Evolutionary conservation across 2,797 vertebrate species (phyloP).

Genomic region (Pseudochaenichthys georgianus): DNA sequence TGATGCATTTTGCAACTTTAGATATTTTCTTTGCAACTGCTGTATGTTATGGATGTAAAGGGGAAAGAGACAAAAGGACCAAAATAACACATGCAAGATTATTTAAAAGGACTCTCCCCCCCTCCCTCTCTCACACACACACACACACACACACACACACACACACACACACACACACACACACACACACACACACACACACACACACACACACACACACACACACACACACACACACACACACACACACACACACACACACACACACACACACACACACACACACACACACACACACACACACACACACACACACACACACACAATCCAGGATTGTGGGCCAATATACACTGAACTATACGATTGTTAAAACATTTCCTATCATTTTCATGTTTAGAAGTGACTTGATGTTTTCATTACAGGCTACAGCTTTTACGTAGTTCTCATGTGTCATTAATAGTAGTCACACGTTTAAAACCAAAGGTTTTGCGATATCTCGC

Average conservation of each 20-base stretch:
- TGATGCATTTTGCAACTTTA: conserved; percentile 48
- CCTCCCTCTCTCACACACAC: too few species aligned
- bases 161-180: too few species aligned
- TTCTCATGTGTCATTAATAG: conserved; percentile 16
- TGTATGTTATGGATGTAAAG: conserved; percentile 49
- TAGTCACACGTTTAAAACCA: conserved; percentile 19
- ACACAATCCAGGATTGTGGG: conserved; percentile 18
- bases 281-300: too few species aligned
- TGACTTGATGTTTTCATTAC: conserved; percentile 49
- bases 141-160: too few species aligned
- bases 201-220: too few species aligned
- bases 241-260: too few species aligned
- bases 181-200: too few species aligned
- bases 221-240: too few species aligned
- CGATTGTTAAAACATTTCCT: background rate
- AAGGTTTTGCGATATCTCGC: too few species aligned
- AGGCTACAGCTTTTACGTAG: conserved; percentile 27
- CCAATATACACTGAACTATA: conserved; percentile 17
- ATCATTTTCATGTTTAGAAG: conserved; percentile 18
- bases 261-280: too few species aligned
- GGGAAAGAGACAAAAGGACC: conserved; percentile 32
- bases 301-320: background rate
- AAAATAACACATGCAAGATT: conserved; percentile 16
- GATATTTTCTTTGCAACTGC: conserved; percentile 49
- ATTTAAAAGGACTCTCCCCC: background rate